Percentiles rank a stretch among this genome's conserved stretches.
phyloP scores from a whole-genome alignment of 2,888 invertebrate species.

The Ormyrus rosae region DNA sequence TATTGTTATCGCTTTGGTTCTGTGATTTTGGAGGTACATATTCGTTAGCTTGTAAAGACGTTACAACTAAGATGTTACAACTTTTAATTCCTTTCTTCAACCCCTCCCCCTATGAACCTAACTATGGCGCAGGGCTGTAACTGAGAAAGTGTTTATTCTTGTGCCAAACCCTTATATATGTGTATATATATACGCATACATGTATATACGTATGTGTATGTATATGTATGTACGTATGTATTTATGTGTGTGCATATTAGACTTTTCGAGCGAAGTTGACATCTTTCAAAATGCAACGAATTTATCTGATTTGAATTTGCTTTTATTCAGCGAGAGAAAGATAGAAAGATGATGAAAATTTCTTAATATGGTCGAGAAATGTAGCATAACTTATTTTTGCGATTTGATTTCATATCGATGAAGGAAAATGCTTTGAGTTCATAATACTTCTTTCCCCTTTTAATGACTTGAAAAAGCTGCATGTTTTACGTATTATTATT shows the following conservation, averaged over 20 bases:
- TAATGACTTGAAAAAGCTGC: slow-evolving; percentile 36
- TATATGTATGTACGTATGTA: slow-evolving; percentile 42
- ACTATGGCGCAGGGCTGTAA: slow-evolving; percentile 56
- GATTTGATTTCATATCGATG: slow-evolving; percentile 31
- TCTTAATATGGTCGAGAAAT: slow-evolving; percentile 31
- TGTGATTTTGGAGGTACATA: slow-evolving; percentile 75
- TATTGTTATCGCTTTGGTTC: slow-evolving; percentile 72
- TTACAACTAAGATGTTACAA: slow-evolving; percentile 72
- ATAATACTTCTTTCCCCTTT: slow-evolving; percentile 47
- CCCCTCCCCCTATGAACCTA: slow-evolving; percentile 1
- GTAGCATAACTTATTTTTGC: slow-evolving; percentile 40
- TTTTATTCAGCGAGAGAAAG: slow-evolving; percentile 27
- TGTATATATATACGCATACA: slow-evolving; percentile 33
- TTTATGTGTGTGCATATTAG: slow-evolving; percentile 49
- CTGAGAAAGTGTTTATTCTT: slow-evolving; percentile 60
- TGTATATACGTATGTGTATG: slow-evolving; percentile 26
- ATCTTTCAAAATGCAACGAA: slow-evolving; percentile 57
- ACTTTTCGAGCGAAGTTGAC: slow-evolving; percentile 37
- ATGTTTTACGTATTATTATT: slow-evolving; percentile 30
- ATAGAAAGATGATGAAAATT: slow-evolving; percentile 22
- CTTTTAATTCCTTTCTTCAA: slow-evolving; percentile 69
- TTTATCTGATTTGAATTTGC: slow-evolving; percentile 42
- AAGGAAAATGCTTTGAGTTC: slow-evolving; percentile 19
- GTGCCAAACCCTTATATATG: slow-evolving; percentile 56
- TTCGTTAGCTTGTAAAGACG: slow-evolving; percentile 74